A percentile compares a stretch with the other conserved stretches of the same genome.
Conservation (phyloP, 23 tunicate species). For the Halocynthia aurantium region DNA sequence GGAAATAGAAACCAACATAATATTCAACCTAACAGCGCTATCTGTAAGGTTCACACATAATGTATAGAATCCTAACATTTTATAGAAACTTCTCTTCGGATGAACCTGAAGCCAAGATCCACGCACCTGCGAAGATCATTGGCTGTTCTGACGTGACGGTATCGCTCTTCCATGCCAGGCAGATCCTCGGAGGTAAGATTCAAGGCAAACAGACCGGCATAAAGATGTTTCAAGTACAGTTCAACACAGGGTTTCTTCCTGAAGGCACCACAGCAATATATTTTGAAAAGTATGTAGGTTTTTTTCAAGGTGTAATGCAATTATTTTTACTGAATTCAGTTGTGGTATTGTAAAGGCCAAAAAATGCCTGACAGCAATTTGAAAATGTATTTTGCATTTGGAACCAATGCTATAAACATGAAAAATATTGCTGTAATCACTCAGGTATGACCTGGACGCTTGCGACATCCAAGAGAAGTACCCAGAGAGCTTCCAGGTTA, state of each 20-base stretch:
- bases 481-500: constrained; percentile 66
- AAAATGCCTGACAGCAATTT: too few species aligned
- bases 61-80: neutral
- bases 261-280: constrained; percentile 42
- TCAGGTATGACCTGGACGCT: constrained; percentile 86
- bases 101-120: constrained; percentile 46
- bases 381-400: too few species aligned
- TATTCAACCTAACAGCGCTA: too few species aligned
- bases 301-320: neutral
- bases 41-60: too few species aligned
- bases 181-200: constrained; percentile 80
- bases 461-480: constrained; percentile 81
- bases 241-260: constrained; percentile 92
- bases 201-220: constrained; percentile 71
- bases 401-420: too few species aligned
- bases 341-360: too few species aligned
- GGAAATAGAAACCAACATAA: too few species aligned
- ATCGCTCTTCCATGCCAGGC: constrained; percentile 77
- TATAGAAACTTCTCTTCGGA: constrained; percentile 47
- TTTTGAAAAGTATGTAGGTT: constrained; percentile 52
- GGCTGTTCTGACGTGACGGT: constrained; percentile 62
- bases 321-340: neutral
- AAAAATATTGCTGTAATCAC: neutral
- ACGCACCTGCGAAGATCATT: constrained; percentile 49
- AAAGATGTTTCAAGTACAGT: constrained; percentile 84